Base-by-base conservation (phyloP, 2,113 vertebrate genomes). In the Calidris pugnax region DNA sequence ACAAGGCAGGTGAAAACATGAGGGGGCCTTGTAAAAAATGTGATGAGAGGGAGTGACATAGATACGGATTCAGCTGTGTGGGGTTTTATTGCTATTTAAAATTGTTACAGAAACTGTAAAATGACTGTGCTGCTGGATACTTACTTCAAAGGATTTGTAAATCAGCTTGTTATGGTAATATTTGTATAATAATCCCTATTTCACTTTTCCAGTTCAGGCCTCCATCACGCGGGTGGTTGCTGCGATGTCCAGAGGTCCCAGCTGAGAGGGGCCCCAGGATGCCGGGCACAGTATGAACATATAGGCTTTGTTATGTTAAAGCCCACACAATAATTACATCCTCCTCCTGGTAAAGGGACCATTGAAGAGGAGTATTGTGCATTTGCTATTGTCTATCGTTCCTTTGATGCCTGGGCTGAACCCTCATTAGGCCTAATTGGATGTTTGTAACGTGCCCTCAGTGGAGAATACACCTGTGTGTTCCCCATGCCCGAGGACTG, bases 371-470 rank as follows among this genome's bases (percentile, higher is more conserved):
- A 89, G 28, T 53, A 66, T 14, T 88, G 64, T 85, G 24, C 12
- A n/a, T 93, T 94, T 93, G 41, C 57, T 77, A 78, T 82, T 95
- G 85, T 89, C 78, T 94, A 55, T 84, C 30, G 24, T 22, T 85
- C 39, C 43, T 93, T 93, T 92, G 72, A 91, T 92, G 80, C 35
- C n/a, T 72, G 47, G 82, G 59, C 59, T 96, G 91, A 96, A 62
- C 45, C 90, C 91, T 91, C 87, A 89, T 95, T 95, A 96, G 50
- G 86, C 33, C 32, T 95, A 89, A 95, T 62, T 81, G 92, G 62
- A 84, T 7, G 4, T 68, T 76, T 83, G 55, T 55, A 86, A 72
- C 2, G 2, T 48, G 56, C 10, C 27, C 33, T 89, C 55, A 41
- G 41, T 35, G 56, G 35, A 90, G 51, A 66, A 85, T 81, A 66